These are phyloP conservation scores for Tridacna gigas DNA, from an alignment of 2,888 invertebrate genomes.

Conservation along the genomic window DNA sequence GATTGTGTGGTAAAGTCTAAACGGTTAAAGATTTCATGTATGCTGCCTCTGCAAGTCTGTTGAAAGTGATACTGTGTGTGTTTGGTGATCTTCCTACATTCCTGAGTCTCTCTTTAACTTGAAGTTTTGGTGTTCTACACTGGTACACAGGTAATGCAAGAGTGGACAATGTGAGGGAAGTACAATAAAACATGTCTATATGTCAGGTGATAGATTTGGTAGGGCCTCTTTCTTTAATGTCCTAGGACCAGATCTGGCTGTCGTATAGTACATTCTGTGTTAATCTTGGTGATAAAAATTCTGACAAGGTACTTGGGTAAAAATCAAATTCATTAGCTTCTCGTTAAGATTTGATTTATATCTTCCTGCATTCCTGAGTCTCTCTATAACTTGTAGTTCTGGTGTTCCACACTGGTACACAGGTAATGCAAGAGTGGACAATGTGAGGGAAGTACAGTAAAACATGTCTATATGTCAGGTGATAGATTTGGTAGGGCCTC, in stretches of 20 bases:
- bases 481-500: slow-evolving; percentile 48
- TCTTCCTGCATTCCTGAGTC: slow-evolving; percentile 55
- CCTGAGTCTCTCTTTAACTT: slow-evolving; percentile 53
- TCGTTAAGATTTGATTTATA: background rate
- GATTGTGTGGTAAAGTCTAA: no score
- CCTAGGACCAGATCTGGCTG: slow-evolving; percentile 45
- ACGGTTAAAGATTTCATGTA: no score
- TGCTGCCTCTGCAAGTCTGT: no score
- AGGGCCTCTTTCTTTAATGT: slow-evolving; percentile 62
- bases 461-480: slow-evolving; percentile 26
- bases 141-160: slow-evolving; percentile 51
- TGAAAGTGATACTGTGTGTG: no score
- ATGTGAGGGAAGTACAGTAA: slow-evolving; percentile 54
- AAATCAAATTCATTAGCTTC: no score
- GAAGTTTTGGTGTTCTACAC: slow-evolving; percentile 43
- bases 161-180: slow-evolving; percentile 59
- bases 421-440: slow-evolving; percentile 49
- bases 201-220: slow-evolving; percentile 49
- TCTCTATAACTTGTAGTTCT: slow-evolving; percentile 40
- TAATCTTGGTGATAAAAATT: no score
- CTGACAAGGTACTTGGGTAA: no score
- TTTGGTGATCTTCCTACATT: slow-evolving; percentile 13
- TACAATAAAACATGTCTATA: slow-evolving; percentile 37
- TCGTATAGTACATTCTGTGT: slow-evolving; percentile 7
- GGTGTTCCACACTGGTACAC: slow-evolving; percentile 39